Conservation (phyloP, 2,888 invertebrate species). For the Cecidostiba fungosa region DNA sequence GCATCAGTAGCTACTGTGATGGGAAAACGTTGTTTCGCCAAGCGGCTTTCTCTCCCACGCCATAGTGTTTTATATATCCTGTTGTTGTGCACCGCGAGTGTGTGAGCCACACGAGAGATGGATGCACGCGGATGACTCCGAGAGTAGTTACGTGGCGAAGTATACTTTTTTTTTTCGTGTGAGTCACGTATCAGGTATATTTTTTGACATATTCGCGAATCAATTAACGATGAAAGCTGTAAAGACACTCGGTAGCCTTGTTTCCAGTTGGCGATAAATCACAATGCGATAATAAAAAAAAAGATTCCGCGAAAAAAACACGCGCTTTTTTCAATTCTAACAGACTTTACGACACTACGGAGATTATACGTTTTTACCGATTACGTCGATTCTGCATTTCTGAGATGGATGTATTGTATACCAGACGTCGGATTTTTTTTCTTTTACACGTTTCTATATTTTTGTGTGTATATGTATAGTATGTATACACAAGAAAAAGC, state of each 20-base stretch:
- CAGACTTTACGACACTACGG: background rate
- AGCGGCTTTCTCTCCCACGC: constrained; percentile 55
- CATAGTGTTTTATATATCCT: background rate
- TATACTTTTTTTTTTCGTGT: background rate
- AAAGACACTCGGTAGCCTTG: background rate
- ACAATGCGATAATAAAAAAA: background rate
- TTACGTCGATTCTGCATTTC: background rate
- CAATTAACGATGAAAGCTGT: background rate
- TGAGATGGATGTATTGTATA: background rate
- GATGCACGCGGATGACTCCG: background rate
- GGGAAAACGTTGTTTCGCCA: background rate
- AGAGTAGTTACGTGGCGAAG: background rate
- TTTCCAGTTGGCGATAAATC: too few species aligned
- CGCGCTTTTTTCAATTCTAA: background rate
- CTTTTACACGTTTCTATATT: background rate
- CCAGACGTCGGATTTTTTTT: too few species aligned
- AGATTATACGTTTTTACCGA: background rate
- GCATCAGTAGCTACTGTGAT: background rate
- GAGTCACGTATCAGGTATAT: background rate
- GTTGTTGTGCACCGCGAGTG: background rate
- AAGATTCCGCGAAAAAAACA: background rate
- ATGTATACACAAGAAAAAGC: background rate
- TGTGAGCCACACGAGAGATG: background rate
- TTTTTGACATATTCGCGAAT: background rate
- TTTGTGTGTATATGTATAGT: background rate